These are phyloP conservation scores for Phyllostomus discolor DNA, from an alignment of 2,113 vertebrate species.

Conservation along the genomic window DNA sequence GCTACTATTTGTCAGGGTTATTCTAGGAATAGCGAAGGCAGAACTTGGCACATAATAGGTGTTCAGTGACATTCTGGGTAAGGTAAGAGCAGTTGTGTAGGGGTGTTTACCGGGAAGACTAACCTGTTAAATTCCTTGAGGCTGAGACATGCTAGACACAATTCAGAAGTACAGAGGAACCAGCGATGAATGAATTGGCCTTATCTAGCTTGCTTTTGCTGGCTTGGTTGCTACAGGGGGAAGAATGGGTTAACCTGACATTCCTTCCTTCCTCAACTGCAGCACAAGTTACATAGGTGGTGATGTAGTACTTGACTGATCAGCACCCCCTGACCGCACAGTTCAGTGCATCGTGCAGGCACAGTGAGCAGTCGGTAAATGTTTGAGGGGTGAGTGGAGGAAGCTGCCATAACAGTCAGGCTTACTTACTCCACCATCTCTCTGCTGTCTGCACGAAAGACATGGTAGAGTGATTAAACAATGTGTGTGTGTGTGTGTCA, in stretches of 20 bases:
- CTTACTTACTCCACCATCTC: not conserved
- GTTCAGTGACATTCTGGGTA: not conserved
- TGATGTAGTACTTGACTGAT: not conserved
- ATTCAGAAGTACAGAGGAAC: not conserved
- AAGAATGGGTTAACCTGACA: not conserved
- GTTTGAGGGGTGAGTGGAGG: not conserved
- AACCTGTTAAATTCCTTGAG: not conserved
- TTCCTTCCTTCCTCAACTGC: conserved; percentile 5
- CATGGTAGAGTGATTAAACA: not conserved
- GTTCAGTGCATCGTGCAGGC: not conserved
- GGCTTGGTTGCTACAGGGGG: not conserved
- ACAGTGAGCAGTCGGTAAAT: not conserved
- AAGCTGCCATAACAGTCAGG: not conserved
- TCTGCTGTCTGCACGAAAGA: not conserved
- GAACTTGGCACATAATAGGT: not conserved
- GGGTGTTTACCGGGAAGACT: not conserved
- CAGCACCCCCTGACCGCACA: not conserved
- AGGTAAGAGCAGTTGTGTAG: not conserved
- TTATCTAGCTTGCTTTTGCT: not conserved
- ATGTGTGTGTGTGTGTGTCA: not conserved
- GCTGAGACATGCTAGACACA: not conserved
- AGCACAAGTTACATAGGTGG: not conserved
- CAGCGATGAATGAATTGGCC: not conserved
- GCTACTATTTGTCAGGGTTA: not conserved
- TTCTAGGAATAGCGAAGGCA: not conserved